Conservation (phyloP, 2,113 vertebrate species). For the Argyrosomus japonicus region DNA sequence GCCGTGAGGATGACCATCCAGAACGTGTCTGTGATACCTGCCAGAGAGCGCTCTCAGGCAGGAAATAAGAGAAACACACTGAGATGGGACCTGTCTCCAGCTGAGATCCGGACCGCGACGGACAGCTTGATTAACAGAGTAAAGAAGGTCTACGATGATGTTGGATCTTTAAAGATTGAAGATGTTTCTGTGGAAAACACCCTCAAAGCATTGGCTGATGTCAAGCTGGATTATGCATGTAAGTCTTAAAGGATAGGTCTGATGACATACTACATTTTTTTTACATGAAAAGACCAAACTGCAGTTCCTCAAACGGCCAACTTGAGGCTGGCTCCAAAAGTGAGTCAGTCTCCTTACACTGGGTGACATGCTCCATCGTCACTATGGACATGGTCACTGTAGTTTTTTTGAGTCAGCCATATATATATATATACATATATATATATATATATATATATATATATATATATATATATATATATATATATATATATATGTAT, state of each 20-base stretch:
- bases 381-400: background rate
- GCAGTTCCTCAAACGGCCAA: no score
- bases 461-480: no score
- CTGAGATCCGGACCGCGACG: conserved; percentile 86
- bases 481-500: no score
- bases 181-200: conserved; percentile 91
- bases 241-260: conserved; percentile 42
- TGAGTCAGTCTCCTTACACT: no score
- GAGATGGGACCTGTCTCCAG: conserved; percentile 92
- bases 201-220: conserved; percentile 85
- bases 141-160: conserved; percentile 86
- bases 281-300: background rate
- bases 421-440: background rate
- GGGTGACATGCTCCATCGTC: background rate
- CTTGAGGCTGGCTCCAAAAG: no score
- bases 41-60: conserved; percentile 76
- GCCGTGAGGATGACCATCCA: conserved; percentile 87
- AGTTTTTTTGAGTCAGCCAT: background rate
- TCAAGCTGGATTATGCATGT: conserved; percentile 92
- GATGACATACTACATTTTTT: background rate
- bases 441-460: no score
- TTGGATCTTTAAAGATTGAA: conserved; percentile 86
- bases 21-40: conserved; percentile 65
- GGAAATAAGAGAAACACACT: conserved; percentile 77
- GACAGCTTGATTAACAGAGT: conserved; percentile 88